A percentile compares a stretch with the other conserved stretches of the same genome.
Conservation (phyloP, 2,888 invertebrate genomes). For the Caenorhabditis sinica region DNA sequence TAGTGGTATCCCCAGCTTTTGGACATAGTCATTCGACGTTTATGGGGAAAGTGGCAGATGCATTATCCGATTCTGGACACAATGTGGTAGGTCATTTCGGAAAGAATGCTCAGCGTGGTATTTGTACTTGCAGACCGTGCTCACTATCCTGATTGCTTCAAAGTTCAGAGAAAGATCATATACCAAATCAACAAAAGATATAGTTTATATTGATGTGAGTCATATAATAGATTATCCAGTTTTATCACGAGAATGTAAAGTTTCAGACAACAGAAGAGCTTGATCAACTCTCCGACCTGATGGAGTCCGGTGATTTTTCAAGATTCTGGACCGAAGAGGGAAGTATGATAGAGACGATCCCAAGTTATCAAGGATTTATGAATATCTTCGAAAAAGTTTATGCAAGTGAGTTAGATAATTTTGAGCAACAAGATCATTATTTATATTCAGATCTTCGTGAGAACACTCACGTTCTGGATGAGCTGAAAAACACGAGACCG, state of each 20-base stretch:
- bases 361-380: constrained; percentile 20
- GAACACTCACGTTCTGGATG: constrained; percentile 38
- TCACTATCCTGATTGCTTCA: constrained; percentile 18
- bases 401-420: background rate
- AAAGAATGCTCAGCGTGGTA: background rate
- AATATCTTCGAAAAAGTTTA: constrained; percentile 18
- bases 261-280: constrained; percentile 41
- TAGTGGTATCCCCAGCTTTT: constrained; percentile 53
- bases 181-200: constrained; percentile 46
- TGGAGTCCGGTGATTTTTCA: constrained; percentile 44
- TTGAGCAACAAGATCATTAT: background rate
- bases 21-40: constrained; percentile 65
- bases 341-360: constrained; percentile 35
- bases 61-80: constrained; percentile 44
- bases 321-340: constrained; percentile 52
- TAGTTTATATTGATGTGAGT: constrained; percentile 48
- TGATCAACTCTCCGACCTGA: background rate
- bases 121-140: constrained; percentile 44
- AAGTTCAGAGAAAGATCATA: constrained; percentile 31
- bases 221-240: background rate
- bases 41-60: constrained; percentile 41
- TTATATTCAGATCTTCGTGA: constrained; percentile 2
- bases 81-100: constrained; percentile 52
- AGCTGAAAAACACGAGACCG: constrained; percentile 16
- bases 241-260: too few species aligned